Evolutionary conservation across 2,113 vertebrate genomes (phyloP).

Genomic region (Macroglossus sobrinus): DNA sequence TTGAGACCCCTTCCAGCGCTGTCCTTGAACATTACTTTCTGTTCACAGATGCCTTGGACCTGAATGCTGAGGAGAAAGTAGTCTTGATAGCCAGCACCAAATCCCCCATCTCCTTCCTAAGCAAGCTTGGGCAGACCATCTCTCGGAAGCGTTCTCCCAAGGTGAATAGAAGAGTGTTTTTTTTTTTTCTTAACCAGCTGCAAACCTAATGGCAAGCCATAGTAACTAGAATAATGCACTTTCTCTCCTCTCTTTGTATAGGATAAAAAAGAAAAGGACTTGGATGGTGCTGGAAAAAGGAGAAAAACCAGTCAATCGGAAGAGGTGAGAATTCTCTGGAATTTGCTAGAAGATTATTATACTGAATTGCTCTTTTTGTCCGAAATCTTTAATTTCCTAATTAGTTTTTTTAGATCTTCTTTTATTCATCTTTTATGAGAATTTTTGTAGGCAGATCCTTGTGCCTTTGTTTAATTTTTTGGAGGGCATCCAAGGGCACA

Average conservation of each 20-base stretch:
- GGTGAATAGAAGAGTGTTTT: slow-evolving; percentile 72
- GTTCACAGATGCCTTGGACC: slow-evolving; percentile 88
- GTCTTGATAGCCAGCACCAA: slow-evolving; percentile 93
- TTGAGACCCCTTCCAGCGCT: neutral
- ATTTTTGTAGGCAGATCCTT: neutral
- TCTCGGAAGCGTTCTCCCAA: slow-evolving; percentile 96
- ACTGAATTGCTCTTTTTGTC: neutral
- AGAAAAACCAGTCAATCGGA: slow-evolving; percentile 96
- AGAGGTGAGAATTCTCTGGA: slow-evolving; percentile 86
- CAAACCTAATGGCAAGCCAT: neutral
- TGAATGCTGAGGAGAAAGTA: slow-evolving; percentile 94
- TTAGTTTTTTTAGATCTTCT: neutral
- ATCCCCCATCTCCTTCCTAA: slow-evolving; percentile 97
- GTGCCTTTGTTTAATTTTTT: neutral
- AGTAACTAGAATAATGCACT: neutral
- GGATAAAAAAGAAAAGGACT: slow-evolving; percentile 98
- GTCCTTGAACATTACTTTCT: neutral
- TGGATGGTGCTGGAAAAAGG: slow-evolving; percentile 92
- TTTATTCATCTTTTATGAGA: neutral
- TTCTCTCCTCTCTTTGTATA: slow-evolving; percentile 63
- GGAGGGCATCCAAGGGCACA: too few relatives aligned
- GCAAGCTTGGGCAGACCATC: slow-evolving; percentile 97
- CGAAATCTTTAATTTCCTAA: neutral
- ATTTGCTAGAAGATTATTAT: neutral
- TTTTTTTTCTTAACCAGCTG: neutral